These are phyloP conservation scores for Himalopsyche phryganea DNA, from an alignment of 1,140 invertebrate genomes.

Conservation along the genomic window DNA sequence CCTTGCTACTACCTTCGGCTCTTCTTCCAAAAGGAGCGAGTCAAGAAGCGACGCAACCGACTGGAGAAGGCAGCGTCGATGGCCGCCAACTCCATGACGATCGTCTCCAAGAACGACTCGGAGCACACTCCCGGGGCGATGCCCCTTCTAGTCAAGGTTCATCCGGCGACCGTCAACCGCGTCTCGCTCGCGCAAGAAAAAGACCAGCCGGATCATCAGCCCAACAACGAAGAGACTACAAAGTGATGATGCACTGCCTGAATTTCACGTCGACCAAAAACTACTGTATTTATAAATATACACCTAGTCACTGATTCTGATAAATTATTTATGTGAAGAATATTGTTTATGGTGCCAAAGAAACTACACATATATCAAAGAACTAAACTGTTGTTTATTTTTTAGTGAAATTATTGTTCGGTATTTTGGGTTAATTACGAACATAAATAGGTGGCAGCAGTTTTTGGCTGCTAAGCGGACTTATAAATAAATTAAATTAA, in stretches of 20 bases:
- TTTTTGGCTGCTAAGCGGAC: no score
- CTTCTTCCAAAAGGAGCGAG: slow-evolving; percentile 65
- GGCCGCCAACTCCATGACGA: slow-evolving; percentile 29
- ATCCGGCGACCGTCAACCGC: not conserved
- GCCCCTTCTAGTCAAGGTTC: slow-evolving; percentile 6
- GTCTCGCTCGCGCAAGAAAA: not conserved
- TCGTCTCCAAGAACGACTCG: not conserved
- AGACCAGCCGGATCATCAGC: not conserved
- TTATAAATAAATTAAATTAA: no score
- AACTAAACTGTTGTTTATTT: no score
- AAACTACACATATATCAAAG: no score
- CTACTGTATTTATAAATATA: not conserved
- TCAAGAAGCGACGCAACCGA: slow-evolving; percentile 54
- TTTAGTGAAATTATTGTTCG: no score
- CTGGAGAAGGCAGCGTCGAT: slow-evolving; percentile 37
- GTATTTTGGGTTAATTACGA: no score
- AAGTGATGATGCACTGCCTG: not conserved
- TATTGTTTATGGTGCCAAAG: no score
- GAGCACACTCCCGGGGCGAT: slow-evolving; percentile 31
- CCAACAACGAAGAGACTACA: not conserved
- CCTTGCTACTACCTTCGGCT: slow-evolving; percentile 76
- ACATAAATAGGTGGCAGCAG: no score
- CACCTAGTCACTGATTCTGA: not conserved
- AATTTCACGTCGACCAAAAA: not conserved
- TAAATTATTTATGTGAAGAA: no score